These are phyloP conservation scores for Spea bombifrons DNA, from an alignment of 2,113 vertebrate genomes.

Conservation along the genomic window DNA sequence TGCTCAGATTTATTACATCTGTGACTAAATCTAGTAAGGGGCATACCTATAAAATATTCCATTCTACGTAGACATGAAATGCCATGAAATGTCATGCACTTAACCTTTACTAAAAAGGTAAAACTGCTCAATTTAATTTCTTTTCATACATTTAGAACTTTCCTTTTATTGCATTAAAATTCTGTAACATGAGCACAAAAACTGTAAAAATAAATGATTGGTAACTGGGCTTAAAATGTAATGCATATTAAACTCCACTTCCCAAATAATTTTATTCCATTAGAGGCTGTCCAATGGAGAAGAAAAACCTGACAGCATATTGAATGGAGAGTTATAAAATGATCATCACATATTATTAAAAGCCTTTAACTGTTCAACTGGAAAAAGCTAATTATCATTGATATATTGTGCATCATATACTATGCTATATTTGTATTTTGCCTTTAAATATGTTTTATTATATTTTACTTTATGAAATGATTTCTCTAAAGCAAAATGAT, in stretches of 20 bases:
- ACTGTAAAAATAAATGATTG: too few species aligned
- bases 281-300: not conserved
- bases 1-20: conserved; percentile 13
- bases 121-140: not conserved
- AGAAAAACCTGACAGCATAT: not conserved
- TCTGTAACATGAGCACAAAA: not conserved
- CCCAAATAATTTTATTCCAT: not conserved
- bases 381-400: too few species aligned
- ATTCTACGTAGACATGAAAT: conserved; percentile 10
- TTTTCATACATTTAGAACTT: not conserved
- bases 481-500: too few species aligned
- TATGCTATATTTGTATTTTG: too few species aligned
- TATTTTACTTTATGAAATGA: too few species aligned
- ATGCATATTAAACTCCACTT: not conserved
- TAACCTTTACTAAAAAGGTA: conserved; percentile 6
- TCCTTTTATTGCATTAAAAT: not conserved
- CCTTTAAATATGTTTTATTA: too few species aligned
- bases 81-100: conserved; percentile 26
- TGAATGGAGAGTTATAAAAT: not conserved
- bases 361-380: too few species aligned
- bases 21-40: not conserved
- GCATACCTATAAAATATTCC: conserved; percentile 8
- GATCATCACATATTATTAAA: too few species aligned
- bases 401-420: too few species aligned
- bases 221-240: not conserved